These are phyloP conservation scores for Notamacropus eugenii DNA, from an alignment of 2,797 vertebrate species.

Conservation along the genomic window DNA sequence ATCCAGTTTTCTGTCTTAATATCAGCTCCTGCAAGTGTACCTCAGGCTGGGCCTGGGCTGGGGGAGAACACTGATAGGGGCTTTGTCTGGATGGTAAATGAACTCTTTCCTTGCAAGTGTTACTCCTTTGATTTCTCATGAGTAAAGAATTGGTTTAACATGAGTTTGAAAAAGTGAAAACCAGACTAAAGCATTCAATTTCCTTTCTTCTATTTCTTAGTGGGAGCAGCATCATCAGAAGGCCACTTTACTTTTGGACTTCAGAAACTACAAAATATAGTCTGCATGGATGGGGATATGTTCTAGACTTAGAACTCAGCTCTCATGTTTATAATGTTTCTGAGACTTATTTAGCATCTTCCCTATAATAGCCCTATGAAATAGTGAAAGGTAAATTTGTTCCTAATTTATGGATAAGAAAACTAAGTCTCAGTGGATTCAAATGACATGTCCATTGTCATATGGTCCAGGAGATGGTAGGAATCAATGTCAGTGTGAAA, in stretches of 20 bases:
- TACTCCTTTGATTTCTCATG: slow-evolving; percentile 33
- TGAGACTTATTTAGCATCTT: neutral
- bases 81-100: neutral
- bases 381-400: neutral
- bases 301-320: neutral
- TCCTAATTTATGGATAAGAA: neutral
- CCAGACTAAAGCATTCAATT: neutral
- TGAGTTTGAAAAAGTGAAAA: neutral
- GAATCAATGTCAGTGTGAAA: neutral
- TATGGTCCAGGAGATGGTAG: neutral
- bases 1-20: neutral
- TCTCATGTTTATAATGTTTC: neutral
- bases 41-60: neutral
- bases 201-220: neutral
- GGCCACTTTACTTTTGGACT: neutral
- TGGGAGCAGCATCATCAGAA: neutral
- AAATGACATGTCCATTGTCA: neutral
- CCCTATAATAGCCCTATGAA: neutral
- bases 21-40: slow-evolving; percentile 3
- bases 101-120: neutral
- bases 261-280: neutral
- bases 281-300: neutral
- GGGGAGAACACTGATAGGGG: neutral
- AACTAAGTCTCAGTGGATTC: neutral
- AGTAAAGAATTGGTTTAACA: neutral